Evolutionary conservation across 2,113 vertebrate species (phyloP), one percentile per base, ranked within the genome.

Genomic region (Lucifuga dentata): DNA sequence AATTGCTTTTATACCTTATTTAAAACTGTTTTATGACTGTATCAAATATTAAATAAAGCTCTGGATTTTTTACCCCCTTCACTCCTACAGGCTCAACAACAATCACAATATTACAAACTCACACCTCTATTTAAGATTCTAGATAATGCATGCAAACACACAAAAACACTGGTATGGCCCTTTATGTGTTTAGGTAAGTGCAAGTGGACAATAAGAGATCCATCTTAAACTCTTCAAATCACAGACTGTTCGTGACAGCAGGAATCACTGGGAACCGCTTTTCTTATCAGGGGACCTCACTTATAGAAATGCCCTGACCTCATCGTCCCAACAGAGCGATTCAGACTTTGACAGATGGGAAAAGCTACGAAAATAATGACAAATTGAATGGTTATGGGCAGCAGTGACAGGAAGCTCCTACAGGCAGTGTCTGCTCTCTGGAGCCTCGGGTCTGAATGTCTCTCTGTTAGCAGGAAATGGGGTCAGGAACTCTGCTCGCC

Each of bases 401-500:
- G 44, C 46, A 19, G 64, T 68, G 74, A 70, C 85, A 79, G 77
- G 52, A 77, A 73, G 69, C 55, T 78, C 74, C 86, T 83, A 38
- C 33, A 23, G 72, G 81, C 81, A 43, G 57, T 79, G 86, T 83
- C 77, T 85, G 73, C 61, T 75, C 81, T 64, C 46, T 24, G 38
- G 53, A 69, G 68, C 78, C 72, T 74, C 20, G 1, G 69, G 77
- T 46, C 62, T 48, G 29, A 66, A 63, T 49, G 67, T 80, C 72
- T 81, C 72, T 72, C 51, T 69, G 83, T 82, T 78, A 49, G 56
- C 71, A 76, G 83, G 85, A 90, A 88, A 83, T 61, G 45, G 71
- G 86, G 89, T 89, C 84, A 75, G 72, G 76, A 85, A 71, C 87
- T 79, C 67, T 62, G 67, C 61, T 72, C 15, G 45, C 77, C 78